Percentiles rank a stretch among this genome's conserved stretches.
Evolutionary conservation across 2,888 invertebrate genomes (phyloP).

Genomic region (Himalopsyche tibetana): DNA sequence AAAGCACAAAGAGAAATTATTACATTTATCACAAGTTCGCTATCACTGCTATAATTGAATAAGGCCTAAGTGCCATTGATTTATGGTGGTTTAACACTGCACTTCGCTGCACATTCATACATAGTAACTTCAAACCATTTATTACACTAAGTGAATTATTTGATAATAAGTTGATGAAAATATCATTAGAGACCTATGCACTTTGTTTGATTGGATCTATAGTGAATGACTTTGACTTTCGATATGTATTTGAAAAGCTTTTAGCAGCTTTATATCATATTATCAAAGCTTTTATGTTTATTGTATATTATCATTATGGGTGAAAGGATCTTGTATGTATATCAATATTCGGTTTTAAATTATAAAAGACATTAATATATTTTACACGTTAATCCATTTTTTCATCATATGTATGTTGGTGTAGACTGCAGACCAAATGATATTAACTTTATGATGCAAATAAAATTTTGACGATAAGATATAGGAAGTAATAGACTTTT

Average conservation of each 20-base stretch:
- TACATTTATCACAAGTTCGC: neutral
- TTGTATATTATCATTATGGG: neutral
- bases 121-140: neutral
- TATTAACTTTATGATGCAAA: too few relatives aligned
- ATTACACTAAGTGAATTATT: neutral
- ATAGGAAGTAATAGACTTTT: too few relatives aligned
- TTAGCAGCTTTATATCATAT: slow-evolving; percentile 10
- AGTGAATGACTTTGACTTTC: neutral
- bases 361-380: too few relatives aligned
- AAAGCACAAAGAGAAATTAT: too few relatives aligned
- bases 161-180: neutral
- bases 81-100: slow-evolving; percentile 17
- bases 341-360: neutral
- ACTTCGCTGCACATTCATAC: neutral
- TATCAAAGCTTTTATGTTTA: neutral
- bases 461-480: too few relatives aligned
- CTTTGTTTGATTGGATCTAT: neutral
- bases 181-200: neutral
- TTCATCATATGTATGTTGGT: too few relatives aligned
- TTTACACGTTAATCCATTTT: too few relatives aligned
- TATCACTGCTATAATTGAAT: neutral
- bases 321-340: neutral
- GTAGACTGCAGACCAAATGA: too few relatives aligned
- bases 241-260: neutral
- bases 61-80: slow-evolving; percentile 26